These are phyloP conservation scores for Amazona guildingii DNA, from an alignment of 2,113 vertebrate species.

Conservation along the genomic window DNA sequence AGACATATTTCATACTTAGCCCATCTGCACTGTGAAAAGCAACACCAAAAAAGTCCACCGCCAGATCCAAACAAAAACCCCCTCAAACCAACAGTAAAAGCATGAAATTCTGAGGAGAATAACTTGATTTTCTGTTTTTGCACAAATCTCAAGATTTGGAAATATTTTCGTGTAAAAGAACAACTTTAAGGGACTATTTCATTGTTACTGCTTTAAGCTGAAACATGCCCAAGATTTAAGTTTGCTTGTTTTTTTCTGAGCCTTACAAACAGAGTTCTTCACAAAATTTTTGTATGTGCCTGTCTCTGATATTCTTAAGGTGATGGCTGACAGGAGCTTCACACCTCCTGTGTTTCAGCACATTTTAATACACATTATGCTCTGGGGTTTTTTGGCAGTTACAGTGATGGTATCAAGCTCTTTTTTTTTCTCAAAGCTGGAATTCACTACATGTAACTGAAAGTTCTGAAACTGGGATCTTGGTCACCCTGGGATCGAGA, in stretches of 20 bases:
- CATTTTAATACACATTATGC: not conserved
- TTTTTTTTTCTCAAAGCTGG: not conserved
- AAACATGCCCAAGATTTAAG: not conserved
- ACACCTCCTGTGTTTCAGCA: not conserved
- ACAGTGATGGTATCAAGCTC: accelerated
- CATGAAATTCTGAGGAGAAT: not conserved
- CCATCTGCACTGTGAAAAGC: not conserved
- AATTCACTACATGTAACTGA: not conserved
- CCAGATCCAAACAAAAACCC: not conserved
- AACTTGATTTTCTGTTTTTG: not conserved
- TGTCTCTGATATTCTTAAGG: not conserved
- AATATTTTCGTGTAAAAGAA: not conserved
- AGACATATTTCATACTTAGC: not conserved
- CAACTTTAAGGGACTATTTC: not conserved
- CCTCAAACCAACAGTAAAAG: not conserved
- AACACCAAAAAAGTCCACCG: not conserved
- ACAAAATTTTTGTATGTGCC: not conserved
- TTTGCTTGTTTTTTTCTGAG: not conserved
- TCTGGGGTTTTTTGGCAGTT: not conserved
- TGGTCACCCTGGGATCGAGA: not conserved
- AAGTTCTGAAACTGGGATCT: not conserved
- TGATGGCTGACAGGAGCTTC: not conserved
- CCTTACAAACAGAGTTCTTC: not conserved
- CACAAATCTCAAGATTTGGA: not conserved
- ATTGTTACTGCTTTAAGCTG: not conserved